Percentiles rank a stretch among this genome's conserved stretches.
phyloP scores from a whole-genome alignment of 2,797 vertebrate species.

The Hydrophis major region DNA sequence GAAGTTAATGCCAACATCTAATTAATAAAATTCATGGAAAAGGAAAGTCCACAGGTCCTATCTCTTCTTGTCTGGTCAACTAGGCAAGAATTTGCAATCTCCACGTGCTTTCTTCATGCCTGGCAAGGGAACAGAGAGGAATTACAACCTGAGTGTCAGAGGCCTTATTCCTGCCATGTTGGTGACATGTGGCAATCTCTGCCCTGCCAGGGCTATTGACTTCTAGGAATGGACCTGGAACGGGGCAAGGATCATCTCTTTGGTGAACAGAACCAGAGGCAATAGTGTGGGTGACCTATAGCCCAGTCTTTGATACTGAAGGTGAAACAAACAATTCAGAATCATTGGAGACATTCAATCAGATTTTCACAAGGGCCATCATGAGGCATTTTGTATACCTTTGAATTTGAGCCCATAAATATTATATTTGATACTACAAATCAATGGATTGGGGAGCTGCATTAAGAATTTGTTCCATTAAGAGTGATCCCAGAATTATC shows the following conservation, averaged over 20 bases:
- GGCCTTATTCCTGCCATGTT: background rate
- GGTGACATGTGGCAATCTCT: slow-evolving; percentile 5
- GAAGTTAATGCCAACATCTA: background rate
- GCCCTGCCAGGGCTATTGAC: slow-evolving; percentile 19
- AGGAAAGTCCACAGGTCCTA: background rate
- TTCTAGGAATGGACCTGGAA: background rate
- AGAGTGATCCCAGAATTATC: background rate
- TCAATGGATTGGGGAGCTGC: background rate
- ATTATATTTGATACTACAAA: background rate
- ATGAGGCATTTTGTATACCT: background rate
- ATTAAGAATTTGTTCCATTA: background rate
- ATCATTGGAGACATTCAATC: background rate
- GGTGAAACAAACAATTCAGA: background rate
- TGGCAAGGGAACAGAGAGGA: background rate
- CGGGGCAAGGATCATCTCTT: background rate
- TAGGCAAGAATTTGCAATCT: no score
- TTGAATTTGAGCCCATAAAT: background rate
- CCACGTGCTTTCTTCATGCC: background rate
- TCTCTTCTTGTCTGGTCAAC: background rate
- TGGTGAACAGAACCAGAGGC: background rate
- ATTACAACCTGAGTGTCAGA: background rate
- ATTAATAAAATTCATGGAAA: background rate
- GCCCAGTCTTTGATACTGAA: background rate
- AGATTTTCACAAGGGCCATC: background rate
- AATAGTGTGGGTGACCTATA: background rate